Conservation (phyloP, 2,888 invertebrate genomes). For the Cheilosia pagana region DNA sequence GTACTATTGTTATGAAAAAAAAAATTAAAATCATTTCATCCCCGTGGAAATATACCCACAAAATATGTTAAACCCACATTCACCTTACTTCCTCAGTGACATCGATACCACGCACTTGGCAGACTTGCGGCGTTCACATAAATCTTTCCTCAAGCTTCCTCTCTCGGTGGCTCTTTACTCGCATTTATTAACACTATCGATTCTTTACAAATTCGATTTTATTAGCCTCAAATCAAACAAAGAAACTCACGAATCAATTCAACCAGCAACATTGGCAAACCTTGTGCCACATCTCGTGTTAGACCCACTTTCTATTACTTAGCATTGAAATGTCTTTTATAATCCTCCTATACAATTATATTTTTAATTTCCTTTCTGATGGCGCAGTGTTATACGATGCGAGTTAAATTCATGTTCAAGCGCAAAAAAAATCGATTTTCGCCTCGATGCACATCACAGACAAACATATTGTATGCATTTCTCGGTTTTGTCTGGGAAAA, state of each 20-base stretch:
- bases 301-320: constrained; percentile 58
- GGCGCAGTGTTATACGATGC: background rate
- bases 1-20: no score
- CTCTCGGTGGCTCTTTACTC: no score
- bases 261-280: constrained; percentile 33
- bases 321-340: constrained; percentile 52
- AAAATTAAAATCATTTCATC: no score
- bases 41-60: no score
- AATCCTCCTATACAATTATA: constrained; percentile 33
- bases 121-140: no score
- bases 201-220: background rate
- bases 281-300: constrained; percentile 66
- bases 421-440: constrained; percentile 49
- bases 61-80: no score
- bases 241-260: constrained; percentile 31
- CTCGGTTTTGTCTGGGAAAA: background rate
- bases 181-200: no score
- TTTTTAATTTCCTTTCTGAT: constrained; percentile 9
- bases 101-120: no score
- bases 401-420: constrained; percentile 25
- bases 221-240: constrained; percentile 11
- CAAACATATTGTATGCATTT: background rate
- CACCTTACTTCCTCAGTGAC: no score
- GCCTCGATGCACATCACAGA: constrained; percentile 21
- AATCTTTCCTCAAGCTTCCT: no score